phyloP scores from a whole-genome alignment of 2,113 vertebrate species.

The Onychorhynchus coronatus region DNA sequence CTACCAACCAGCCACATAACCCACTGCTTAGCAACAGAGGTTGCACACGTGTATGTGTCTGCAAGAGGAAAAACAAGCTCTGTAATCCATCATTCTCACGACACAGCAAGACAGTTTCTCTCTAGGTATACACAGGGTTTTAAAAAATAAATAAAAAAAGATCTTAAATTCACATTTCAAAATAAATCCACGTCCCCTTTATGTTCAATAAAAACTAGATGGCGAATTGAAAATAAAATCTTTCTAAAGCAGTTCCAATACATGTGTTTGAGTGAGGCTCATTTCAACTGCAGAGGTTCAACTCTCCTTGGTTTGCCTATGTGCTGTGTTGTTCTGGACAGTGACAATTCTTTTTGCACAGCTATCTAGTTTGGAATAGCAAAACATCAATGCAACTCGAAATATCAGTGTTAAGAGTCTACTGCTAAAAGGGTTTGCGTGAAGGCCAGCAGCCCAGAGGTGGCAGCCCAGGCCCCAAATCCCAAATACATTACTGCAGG shows the following conservation, averaged over 20 bases:
- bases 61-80: neutral
- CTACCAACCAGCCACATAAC: neutral
- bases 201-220: neutral
- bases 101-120: neutral
- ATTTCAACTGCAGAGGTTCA: neutral
- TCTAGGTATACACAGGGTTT: neutral
- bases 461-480: neutral
- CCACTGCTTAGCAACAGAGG: neutral
- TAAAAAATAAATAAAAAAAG: neutral
- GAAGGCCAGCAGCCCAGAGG: neutral
- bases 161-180: neutral
- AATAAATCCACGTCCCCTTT: neutral
- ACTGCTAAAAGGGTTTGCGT: neutral
- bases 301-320: accelerated
- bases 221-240: neutral
- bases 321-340: accelerated
- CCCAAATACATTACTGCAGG: neutral
- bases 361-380: neutral
- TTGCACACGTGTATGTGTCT: accelerated
- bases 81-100: neutral
- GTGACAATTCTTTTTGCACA: neutral
- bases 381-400: neutral
- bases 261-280: neutral
- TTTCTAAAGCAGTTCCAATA: neutral
- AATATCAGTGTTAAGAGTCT: neutral